Percentiles rank a stretch among this genome's conserved stretches.
These are phyloP conservation scores for Drosophila nigricruria DNA, from an alignment of 2,888 invertebrate genomes.

Conservation along the genomic window DNA sequence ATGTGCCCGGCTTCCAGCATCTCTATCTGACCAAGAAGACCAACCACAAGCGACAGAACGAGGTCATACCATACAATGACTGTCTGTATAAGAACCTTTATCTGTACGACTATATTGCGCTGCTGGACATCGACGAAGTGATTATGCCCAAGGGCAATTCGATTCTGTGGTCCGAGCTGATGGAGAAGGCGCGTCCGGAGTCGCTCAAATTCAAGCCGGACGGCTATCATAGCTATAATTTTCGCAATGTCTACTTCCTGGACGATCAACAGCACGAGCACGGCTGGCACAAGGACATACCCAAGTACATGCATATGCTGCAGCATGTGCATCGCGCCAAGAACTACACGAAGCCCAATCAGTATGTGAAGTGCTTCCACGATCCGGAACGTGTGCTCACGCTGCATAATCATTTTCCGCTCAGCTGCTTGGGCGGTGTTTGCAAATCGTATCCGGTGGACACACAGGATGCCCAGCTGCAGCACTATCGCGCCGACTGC, in stretches of 20 bases:
- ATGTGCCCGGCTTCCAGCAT: slow-evolving; percentile 94
- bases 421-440: slow-evolving; percentile 93
- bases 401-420: slow-evolving; percentile 96
- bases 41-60: slow-evolving; percentile 97
- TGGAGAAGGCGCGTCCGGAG: slow-evolving; percentile 90
- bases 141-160: slow-evolving; percentile 93
- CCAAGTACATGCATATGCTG: slow-evolving; percentile 96
- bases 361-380: slow-evolving; percentile 97
- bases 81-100: slow-evolving; percentile 97
- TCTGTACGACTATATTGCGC: slow-evolving; percentile 94
- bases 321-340: slow-evolving; percentile 95
- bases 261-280: slow-evolving; percentile 93
- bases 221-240: slow-evolving; percentile 90
- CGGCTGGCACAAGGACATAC: slow-evolving; percentile 92
- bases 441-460: slow-evolving; percentile 95
- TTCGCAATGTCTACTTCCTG: slow-evolving; percentile 96
- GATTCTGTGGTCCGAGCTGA: slow-evolving; percentile 90
- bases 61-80: slow-evolving; percentile 98
- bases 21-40: slow-evolving; percentile 95
- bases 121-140: slow-evolving; percentile 97
- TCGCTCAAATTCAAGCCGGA: slow-evolving; percentile 88
- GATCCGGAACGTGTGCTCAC: slow-evolving; percentile 95
- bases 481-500: slow-evolving; percentile 97
- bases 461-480: slow-evolving; percentile 93
- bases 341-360: slow-evolving; percentile 96